Percentiles rank a stretch among this genome's conserved stretches.
Conservation (phyloP, 2,113 vertebrate species). For the Ptilorrhoa leucosticta region DNA sequence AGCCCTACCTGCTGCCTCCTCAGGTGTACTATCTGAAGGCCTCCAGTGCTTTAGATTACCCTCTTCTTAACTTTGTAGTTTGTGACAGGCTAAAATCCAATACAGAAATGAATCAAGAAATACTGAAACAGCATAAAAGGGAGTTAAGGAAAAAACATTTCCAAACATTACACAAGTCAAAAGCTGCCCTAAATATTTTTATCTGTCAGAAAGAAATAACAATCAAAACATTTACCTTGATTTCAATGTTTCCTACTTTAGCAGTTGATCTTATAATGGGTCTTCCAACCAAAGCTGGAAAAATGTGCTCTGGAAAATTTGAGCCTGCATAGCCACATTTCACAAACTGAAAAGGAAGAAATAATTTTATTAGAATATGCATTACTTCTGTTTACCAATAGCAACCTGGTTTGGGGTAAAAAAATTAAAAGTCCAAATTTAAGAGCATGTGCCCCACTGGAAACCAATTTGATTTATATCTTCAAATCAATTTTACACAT, state of each 20-base stretch:
- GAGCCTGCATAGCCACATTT: conserved; percentile 98
- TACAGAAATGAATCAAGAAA: neutral
- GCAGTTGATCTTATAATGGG: conserved; percentile 98
- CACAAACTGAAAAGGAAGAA: conserved; percentile 86
- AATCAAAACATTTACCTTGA: conserved; percentile 85
- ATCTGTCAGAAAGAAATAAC: conserved; percentile 20
- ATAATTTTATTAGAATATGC: neutral
- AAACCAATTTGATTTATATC: neutral
- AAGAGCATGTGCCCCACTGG: neutral
- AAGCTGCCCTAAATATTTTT: neutral
- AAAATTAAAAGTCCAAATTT: neutral
- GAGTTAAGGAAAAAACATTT: neutral
- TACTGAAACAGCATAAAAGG: neutral
- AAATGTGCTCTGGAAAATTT: conserved; percentile 99
- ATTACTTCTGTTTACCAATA: neutral
- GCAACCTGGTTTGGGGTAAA: neutral
- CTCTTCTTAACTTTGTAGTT: neutral
- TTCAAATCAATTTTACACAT: neutral
- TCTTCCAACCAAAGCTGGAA: conserved; percentile 96
- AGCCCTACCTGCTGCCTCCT: neutral
- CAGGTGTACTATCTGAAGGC: neutral
- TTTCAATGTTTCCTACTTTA: conserved; percentile 99
- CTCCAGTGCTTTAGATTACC: neutral
- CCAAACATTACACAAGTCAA: neutral
- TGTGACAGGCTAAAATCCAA: neutral